phyloP scores from a whole-genome alignment of 2,797 vertebrate genomes.

The Pangasius sanitwongsei region DNA sequence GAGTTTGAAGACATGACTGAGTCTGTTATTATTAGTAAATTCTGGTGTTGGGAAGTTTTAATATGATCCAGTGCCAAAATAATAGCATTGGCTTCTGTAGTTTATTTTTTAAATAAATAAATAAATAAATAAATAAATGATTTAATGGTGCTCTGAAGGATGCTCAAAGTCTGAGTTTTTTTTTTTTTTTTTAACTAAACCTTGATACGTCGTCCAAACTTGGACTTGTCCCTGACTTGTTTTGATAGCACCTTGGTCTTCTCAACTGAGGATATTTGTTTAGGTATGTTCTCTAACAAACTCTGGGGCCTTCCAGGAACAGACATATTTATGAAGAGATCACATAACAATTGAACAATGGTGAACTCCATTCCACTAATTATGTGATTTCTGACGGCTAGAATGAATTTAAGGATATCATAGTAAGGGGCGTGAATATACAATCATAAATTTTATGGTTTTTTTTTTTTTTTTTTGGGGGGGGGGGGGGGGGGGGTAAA shows the following conservation, averaged over 20 bases:
- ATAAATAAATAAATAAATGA: too few species aligned
- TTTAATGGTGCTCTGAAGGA: background rate
- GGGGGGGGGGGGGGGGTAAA: too few species aligned
- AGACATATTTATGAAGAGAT: background rate
- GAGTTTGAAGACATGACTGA: too few species aligned
- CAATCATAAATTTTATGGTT: background rate
- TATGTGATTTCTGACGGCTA: background rate
- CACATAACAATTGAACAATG: background rate
- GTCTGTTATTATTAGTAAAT: too few species aligned
- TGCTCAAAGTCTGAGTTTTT: background rate
- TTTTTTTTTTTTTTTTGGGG: too few species aligned
- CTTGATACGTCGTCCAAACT: background rate
- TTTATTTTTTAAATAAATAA: too few species aligned
- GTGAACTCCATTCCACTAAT: background rate
- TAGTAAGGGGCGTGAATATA: background rate
- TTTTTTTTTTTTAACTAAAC: background rate
- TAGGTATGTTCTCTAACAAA: background rate
- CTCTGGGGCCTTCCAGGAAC: background rate
- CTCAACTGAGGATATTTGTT: background rate
- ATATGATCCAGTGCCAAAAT: too few species aligned
- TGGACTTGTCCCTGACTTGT: background rate
- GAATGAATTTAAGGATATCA: background rate
- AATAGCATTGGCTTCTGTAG: too few species aligned
- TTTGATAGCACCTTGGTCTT: background rate
- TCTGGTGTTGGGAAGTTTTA: too few species aligned